Evolutionary conservation across 2,797 vertebrate genomes (phyloP), one percentile per base, ranked within the genome.

Genomic region (Sebastes itinus): DNA sequence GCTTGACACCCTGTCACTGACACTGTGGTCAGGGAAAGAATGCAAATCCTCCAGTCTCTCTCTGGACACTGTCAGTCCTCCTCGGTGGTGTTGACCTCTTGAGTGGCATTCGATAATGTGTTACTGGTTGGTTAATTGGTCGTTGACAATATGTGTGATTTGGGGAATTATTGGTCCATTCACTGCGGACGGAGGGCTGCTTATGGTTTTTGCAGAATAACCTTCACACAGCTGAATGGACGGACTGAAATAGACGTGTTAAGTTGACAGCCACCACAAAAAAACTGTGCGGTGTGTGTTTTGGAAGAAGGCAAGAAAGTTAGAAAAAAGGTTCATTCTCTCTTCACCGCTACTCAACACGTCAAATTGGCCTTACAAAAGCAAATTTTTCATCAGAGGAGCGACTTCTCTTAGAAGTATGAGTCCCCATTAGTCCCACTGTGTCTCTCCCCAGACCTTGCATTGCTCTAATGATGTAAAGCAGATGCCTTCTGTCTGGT

Each of bases 401-500:
- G n/a, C 28, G 18, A 77, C 49, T 67, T 86, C 66, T 75, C 30
- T 72, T 27, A 66, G 28, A 85, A 52, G 72, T 81, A 54, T 63
- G 63, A 86, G 35, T 82, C 74, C 58, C 75, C 61, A 72, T 82
- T 67, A 76, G 65, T 77, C 73, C 33, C 61, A 61, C 46, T 18
- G 13, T 66, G 74, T 84, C 75, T 75, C 70, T 65, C 27, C 62
- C 9, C 35, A 69, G 66, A 76, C 25, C 73, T 56, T 42, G 56
- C 72, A 55, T 72, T 59, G 72, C 78, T 81, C 25, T 79, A 77
- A 83, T 90, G 89, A 94, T 87, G 42, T 71, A 82, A 90, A 91
- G 82, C 94, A 93, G 92, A 93, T 93, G 92, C 74, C 79, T 88
- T 88, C 46, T 88, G 86, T 91, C 91, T 90, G 70, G 64, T 72